Evolutionary conservation across 1,140 invertebrate genomes (phyloP).

Genomic region (Saccostrea glomerata): DNA sequence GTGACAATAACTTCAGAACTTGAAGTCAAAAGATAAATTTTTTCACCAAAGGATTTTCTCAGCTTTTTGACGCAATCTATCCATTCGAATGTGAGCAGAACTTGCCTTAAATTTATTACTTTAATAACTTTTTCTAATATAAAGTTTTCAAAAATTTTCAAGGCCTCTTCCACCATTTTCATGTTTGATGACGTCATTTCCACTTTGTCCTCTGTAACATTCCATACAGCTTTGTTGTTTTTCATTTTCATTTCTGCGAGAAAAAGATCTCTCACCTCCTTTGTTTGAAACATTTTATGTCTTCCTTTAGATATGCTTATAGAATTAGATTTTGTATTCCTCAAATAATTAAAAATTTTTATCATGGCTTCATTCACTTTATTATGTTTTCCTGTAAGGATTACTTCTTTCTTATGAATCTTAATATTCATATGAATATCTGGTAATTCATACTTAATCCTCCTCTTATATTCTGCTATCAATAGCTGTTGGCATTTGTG

Average conservation of each 20-base stretch:
- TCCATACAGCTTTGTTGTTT: too few relatives aligned
- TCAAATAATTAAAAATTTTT: slow-evolving; percentile 32
- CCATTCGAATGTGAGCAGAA: neutral
- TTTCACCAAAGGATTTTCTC: neutral
- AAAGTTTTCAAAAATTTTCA: neutral
- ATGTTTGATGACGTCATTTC: too few relatives aligned
- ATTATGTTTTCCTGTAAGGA: neutral
- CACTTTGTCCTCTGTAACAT: too few relatives aligned
- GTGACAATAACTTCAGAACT: neutral
- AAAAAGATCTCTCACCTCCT: neutral
- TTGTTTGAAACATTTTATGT: slow-evolving; percentile 21
- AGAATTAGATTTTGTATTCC: neutral
- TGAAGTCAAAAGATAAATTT: neutral
- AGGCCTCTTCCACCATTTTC: neutral
- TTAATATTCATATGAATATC: slow-evolving; percentile 27
- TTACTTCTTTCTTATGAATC: slow-evolving; percentile 39
- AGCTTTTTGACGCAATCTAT: neutral
- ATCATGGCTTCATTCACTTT: neutral
- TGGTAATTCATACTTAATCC: neutral
- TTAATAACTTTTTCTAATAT: neutral
- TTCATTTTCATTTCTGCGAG: too few relatives aligned
- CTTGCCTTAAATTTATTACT: neutral
- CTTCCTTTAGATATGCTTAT: slow-evolving; percentile 40
- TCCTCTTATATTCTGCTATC: slow-evolving; percentile 21
- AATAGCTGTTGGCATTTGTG: slow-evolving; percentile 36